These are phyloP conservation scores for Nycteola revayana DNA, from an alignment of 2,888 invertebrate species.

Conservation along the genomic window DNA sequence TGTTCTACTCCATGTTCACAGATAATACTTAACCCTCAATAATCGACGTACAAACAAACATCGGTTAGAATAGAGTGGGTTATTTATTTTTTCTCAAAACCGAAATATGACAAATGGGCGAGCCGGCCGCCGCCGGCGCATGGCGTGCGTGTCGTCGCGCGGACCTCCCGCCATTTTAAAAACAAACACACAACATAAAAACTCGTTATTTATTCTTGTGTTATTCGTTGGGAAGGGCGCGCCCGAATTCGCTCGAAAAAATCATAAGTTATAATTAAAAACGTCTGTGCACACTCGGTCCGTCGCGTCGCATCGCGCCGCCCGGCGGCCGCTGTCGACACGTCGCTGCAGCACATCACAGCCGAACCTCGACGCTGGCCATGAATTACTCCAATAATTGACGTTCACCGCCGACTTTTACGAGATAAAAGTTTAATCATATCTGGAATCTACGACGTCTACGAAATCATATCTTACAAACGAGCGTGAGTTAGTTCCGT, in stretches of 20 bases:
- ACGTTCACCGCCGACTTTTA: constrained; percentile 45
- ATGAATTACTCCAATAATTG: constrained; percentile 36
- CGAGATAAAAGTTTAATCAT: constrained; percentile 58
- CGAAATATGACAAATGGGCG: constrained; percentile 80
- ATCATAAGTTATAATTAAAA: constrained; percentile 80
- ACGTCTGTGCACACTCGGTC: constrained; percentile 47
- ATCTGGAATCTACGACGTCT: constrained; percentile 50
- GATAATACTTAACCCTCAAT: constrained; percentile 75
- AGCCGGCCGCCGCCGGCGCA: constrained; percentile 48
- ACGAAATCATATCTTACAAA: constrained; percentile 57
- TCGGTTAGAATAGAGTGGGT: constrained; percentile 70
- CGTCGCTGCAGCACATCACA: constrained; percentile 9
- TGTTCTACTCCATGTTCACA: constrained; percentile 55
- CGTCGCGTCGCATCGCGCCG: constrained; percentile 5
- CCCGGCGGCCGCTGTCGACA: constrained; percentile 5
- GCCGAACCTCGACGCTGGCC: constrained; percentile 16
- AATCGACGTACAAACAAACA: constrained; percentile 75
- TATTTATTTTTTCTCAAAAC: constrained; percentile 77
- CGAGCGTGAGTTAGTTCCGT: constrained; percentile 61
- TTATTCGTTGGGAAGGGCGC: constrained; percentile 76
- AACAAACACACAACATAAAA: constrained; percentile 80
- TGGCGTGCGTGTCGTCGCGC: constrained; percentile 80
- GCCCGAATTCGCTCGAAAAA: constrained; percentile 77
- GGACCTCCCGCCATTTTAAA: constrained; percentile 82
- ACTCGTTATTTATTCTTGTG: constrained; percentile 79